phyloP scores from a whole-genome alignment of 2,888 invertebrate genomes.

The Lochmaea capreae region DNA sequence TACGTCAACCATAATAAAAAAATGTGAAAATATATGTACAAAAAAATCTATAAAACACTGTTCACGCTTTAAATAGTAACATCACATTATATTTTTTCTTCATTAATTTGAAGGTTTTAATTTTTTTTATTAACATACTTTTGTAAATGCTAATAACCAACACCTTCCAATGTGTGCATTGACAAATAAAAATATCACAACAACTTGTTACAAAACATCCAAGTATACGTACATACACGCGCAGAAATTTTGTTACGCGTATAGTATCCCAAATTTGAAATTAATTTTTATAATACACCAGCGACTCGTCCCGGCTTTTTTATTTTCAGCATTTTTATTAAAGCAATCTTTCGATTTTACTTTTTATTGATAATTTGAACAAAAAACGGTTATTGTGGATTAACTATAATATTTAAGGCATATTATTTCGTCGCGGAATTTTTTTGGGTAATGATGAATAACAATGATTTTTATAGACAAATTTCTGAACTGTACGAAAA shows the following conservation, averaged over 20 bases:
- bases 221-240: neutral
- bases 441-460: no score
- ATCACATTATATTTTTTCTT: slow-evolving; percentile 28
- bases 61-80: slow-evolving; percentile 29
- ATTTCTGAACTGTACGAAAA: no score
- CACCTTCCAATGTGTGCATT: slow-evolving; percentile 19
- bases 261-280: neutral
- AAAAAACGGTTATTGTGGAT: no score
- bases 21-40: slow-evolving; percentile 7
- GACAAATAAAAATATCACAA: slow-evolving; percentile 31
- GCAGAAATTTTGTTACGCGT: neutral
- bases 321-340: no score
- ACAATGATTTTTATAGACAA: no score
- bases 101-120: neutral
- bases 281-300: neutral
- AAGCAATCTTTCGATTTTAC: no score
- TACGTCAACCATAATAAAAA: slow-evolving; percentile 14
- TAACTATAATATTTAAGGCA: no score
- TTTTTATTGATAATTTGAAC: no score
- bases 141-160: slow-evolving; percentile 17
- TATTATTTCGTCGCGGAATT: no score
- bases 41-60: slow-evolving; percentile 18
- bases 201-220: slow-evolving; percentile 10
- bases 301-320: no score
- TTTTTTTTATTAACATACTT: slow-evolving; percentile 13